Evolutionary conservation across 2,797 vertebrate genomes (phyloP), one percentile per base, ranked within the genome.

Genomic region (Micrastur ruficollis): DNA sequence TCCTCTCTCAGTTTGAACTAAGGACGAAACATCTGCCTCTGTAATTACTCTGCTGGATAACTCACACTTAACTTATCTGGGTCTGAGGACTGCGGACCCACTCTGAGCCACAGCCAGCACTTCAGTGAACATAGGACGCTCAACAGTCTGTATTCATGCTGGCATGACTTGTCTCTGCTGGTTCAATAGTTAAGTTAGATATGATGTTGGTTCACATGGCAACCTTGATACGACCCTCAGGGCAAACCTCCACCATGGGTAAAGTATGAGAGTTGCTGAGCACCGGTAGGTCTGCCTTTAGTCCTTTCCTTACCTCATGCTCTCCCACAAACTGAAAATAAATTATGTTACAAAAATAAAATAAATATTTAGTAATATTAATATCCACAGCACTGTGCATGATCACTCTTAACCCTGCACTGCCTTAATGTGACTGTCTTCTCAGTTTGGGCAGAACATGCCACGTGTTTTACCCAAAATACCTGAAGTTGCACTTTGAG

Each of bases 401-500:
- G 17, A 31, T 82, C 12, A 11, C 9, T 46, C 23, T 55, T 47
- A 55, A 68, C 42, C 55, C n/a, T 49, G 50, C 34, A 53, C 18
- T 36, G 8, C 36, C 72, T 68, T 34, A 71, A 38, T 11, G 61
- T 29, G 68, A 74, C 44, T 38, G 22, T 71, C 59, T 32, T 68
- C 46, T 82, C 81, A 66, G 26, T 62, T 75, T 65, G 70, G 14
- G 62, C 36, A 74, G 19, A 83, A 32, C 29, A 49, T 32, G 47
- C 40, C 17, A 26, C 19, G 29, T 26, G 34, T 80, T 94, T 94
- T 40, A 71, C 38, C 62, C 62, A 86, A 89, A 93, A 95, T 88
- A 95, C 72, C 67, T 81, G 32, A 94, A 90, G 62, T 2, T 90
- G 44, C 70, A 85, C 38, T 94, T 89, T 27, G 40, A 86, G 81